Conservation (phyloP, 1,140 invertebrate genomes). For the Scaptomyza montana region DNA sequence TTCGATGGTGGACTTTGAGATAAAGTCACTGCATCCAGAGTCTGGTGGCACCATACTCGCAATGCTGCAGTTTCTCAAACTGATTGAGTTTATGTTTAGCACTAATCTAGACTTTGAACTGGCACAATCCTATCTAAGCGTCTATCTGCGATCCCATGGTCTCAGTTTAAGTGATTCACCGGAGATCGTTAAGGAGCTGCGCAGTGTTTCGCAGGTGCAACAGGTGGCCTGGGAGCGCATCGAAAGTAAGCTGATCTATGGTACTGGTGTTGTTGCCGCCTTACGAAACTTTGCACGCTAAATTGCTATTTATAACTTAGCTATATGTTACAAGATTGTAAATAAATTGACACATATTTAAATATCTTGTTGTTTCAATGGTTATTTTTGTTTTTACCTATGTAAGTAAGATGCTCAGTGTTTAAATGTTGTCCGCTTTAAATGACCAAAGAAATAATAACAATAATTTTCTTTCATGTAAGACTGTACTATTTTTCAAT, state of each 20-base stretch:
- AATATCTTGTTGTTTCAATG: too few relatives aligned
- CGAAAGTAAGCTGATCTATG: conserved; percentile 90
- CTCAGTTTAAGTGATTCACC: conserved; percentile 86
- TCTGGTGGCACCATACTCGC: conserved; percentile 88
- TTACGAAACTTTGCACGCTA: conserved; percentile 86
- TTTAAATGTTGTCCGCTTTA: too few relatives aligned
- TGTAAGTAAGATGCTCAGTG: too few relatives aligned
- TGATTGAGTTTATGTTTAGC: conserved; percentile 89
- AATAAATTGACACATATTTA: conserved; percentile 60
- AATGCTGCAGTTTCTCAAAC: conserved; percentile 92
- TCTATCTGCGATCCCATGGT: conserved; percentile 95
- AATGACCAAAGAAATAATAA: too few relatives aligned
- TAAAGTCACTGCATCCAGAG: conserved; percentile 91
- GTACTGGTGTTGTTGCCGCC: conserved; percentile 90
- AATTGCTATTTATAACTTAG: conserved; percentile 40
- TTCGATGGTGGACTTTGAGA: conserved; percentile 94
- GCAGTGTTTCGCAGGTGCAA: conserved; percentile 86
- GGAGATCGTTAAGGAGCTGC: conserved; percentile 86
- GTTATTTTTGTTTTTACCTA: too few relatives aligned
- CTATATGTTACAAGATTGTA: conserved; percentile 43
- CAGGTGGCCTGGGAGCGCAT: conserved; percentile 87
- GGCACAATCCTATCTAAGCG: conserved; percentile 94
- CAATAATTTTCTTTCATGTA: too few relatives aligned
- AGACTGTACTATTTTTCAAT: too few relatives aligned
- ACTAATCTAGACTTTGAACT: conserved; percentile 95